These are phyloP conservation scores for Sarcophaga bullata DNA, from an alignment of 1,140 invertebrate genomes.

Conservation along the genomic window DNA sequence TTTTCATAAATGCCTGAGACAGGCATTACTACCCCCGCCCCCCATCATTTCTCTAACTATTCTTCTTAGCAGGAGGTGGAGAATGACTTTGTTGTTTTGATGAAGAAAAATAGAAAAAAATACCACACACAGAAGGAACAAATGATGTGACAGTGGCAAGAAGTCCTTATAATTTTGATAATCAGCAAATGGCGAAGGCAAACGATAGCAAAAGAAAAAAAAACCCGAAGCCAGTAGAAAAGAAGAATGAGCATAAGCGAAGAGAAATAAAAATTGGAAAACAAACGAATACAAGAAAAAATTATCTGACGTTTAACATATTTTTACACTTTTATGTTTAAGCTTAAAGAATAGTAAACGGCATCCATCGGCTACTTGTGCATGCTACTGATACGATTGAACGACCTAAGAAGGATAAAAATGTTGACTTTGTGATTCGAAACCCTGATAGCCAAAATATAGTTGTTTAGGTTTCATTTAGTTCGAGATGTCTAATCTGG, in stretches of 20 bases:
- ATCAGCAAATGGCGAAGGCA: slow-evolving; percentile 17
- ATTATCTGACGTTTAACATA: slow-evolving; percentile 29
- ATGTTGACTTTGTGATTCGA: too few species aligned
- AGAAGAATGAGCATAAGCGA: neutral
- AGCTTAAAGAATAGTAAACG: neutral
- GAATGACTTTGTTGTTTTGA: neutral
- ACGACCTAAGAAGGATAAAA: too few species aligned
- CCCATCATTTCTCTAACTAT: neutral
- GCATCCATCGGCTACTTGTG: too few species aligned
- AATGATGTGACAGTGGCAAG: neutral
- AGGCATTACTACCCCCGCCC: neutral
- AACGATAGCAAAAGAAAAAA: neutral
- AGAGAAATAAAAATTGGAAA: neutral
- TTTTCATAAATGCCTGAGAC: neutral
- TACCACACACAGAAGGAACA: too few species aligned
- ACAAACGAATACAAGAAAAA: neutral
- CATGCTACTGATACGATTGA: too few species aligned
- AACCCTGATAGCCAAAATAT: too few species aligned
- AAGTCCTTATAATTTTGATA: slow-evolving; percentile 28
- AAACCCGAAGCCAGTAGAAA: neutral
- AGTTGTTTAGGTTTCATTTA: too few species aligned
- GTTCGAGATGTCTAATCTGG: too few species aligned
- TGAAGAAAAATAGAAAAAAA: too few species aligned
- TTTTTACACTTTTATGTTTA: slow-evolving; percentile 20
- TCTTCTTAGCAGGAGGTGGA: neutral